Evolutionary conservation across 2,797 vertebrate genomes (phyloP).

Genomic region (Taenioides sp.): DNA sequence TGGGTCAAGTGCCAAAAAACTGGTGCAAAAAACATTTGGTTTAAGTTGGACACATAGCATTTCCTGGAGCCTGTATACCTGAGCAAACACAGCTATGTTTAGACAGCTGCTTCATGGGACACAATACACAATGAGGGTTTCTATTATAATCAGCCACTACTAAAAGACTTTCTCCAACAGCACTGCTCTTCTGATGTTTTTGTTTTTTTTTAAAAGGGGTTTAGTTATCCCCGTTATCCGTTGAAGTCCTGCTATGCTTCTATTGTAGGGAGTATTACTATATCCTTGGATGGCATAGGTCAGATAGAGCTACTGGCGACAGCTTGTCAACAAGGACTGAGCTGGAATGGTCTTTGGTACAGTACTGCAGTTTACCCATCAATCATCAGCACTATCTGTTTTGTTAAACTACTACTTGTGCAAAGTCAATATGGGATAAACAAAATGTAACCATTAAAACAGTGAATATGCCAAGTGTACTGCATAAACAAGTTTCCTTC

Average conservation of each 20-base stretch:
- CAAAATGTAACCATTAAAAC: too few relatives aligned
- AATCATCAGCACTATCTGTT: neutral
- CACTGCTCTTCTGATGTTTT: constrained; percentile 45
- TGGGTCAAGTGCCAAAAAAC: constrained; percentile 58
- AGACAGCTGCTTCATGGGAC: constrained; percentile 73
- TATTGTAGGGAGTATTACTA: neutral
- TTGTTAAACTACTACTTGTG: neutral
- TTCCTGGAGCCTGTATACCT: constrained; percentile 58
- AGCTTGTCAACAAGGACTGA: neutral
- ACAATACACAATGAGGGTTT: constrained; percentile 66
- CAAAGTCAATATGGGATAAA: too few relatives aligned
- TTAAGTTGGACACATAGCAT: constrained; percentile 53
- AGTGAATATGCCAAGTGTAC: too few relatives aligned
- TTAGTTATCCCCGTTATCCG: too few relatives aligned
- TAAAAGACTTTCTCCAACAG: constrained; percentile 51
- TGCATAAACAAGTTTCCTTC: too few relatives aligned
- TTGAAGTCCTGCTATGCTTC: too few relatives aligned
- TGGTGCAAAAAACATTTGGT: constrained; percentile 58
- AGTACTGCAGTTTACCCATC: too few relatives aligned
- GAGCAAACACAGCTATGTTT: constrained; percentile 70
- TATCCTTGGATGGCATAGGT: neutral
- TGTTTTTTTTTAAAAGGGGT: constrained; percentile 52
- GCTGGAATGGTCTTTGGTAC: neutral
- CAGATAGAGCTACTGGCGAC: neutral
- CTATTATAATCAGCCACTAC: constrained; percentile 61